Percentiles rank a stretch among this genome's conserved stretches.
Evolutionary conservation across 2,113 vertebrate species (phyloP).

Genomic region (Lichenostomus cassidix): DNA sequence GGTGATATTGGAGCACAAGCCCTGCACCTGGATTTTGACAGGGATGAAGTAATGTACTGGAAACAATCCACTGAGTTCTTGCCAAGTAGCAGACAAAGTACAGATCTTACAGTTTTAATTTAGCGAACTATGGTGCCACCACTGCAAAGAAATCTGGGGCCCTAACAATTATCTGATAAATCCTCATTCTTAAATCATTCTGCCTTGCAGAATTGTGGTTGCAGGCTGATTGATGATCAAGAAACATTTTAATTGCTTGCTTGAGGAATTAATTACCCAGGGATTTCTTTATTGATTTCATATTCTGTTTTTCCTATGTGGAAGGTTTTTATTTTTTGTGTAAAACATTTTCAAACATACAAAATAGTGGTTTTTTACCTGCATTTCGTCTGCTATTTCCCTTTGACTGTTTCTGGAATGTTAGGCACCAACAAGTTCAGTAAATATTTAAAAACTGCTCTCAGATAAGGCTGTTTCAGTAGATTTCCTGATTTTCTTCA

Average conservation of each 20-base stretch:
- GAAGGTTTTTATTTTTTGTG: neutral
- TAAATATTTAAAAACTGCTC: neutral
- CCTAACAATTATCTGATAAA: neutral
- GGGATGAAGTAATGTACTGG: neutral
- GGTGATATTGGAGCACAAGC: neutral
- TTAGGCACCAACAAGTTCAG: neutral
- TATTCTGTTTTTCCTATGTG: neutral
- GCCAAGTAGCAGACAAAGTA: neutral
- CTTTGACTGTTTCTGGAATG: neutral
- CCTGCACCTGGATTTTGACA: neutral
- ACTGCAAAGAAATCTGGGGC: slow-evolving; percentile 3
- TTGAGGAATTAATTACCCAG: slow-evolving; percentile 28
- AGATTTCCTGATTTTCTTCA: neutral
- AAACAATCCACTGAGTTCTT: neutral
- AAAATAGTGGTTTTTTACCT: neutral
- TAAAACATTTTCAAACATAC: neutral
- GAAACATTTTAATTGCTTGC: neutral
- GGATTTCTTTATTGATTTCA: neutral
- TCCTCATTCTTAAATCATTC: neutral
- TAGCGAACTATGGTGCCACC: neutral
- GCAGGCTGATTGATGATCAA: slow-evolving; percentile 31
- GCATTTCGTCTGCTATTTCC: neutral
- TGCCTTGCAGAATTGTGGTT: slow-evolving; percentile 1
- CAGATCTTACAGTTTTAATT: slow-evolving; percentile 25
- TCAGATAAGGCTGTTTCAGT: neutral